Evolutionary conservation across 1,140 invertebrate genomes (phyloP).

Genomic region (Brachionus asplanchnoidis): DNA sequence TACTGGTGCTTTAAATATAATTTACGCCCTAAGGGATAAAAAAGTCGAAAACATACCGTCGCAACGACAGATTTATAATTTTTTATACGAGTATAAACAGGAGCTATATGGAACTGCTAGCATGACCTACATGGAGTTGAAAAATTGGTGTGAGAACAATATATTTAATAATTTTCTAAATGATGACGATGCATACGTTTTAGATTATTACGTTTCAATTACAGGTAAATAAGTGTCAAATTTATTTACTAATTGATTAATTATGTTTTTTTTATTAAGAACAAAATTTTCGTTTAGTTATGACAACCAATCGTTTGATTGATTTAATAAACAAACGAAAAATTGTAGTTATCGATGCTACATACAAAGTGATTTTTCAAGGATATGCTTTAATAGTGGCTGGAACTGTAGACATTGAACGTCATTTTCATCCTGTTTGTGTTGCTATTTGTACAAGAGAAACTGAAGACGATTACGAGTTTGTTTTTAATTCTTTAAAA

Average conservation of each 20-base stretch:
- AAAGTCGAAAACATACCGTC: background rate
- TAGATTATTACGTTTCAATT: constrained; percentile 26
- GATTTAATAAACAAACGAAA: background rate
- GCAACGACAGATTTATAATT: background rate
- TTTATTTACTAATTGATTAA: background rate
- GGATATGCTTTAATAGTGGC: background rate
- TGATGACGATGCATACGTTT: constrained; percentile 1
- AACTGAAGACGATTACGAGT: constrained; percentile 7
- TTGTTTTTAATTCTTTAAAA: background rate
- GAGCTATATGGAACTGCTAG: background rate
- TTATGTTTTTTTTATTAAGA: background rate
- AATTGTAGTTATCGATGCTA: background rate
- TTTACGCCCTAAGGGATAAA: background rate
- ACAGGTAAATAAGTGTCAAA: constrained; percentile 1
- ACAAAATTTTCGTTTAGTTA: background rate
- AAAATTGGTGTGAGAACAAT: constrained; percentile 18
- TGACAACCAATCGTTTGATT: background rate
- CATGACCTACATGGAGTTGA: constrained; percentile 1
- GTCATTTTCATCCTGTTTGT: background rate
- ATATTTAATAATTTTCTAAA: background rate
- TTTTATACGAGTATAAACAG: constrained; percentile 2
- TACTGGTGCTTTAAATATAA: background rate
- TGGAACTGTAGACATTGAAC: background rate
- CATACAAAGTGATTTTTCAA: constrained; percentile 27
- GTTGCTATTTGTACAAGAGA: constrained; percentile 1